Percentiles rank a stretch among this genome's conserved stretches.
These are phyloP conservation scores for Xestia ashworthii DNA, from an alignment of 2,888 invertebrate genomes.

Conservation along the genomic window DNA sequence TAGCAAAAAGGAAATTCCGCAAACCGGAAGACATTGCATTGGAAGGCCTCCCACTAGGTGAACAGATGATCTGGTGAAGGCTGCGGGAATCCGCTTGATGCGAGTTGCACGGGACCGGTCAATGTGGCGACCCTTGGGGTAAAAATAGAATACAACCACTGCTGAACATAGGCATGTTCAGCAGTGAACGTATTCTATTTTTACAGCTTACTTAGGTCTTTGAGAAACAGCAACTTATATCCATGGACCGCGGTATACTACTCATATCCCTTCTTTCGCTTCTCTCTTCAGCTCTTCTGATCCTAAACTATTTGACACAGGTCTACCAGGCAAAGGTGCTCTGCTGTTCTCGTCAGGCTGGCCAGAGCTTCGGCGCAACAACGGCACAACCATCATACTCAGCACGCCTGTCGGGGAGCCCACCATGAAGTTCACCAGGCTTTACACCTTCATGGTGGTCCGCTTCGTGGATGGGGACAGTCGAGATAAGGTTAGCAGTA, in stretches of 20 bases:
- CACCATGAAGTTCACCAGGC: conserved; percentile 83
- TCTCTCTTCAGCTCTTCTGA: not conserved
- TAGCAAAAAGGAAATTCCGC: not conserved
- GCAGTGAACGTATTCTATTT: not conserved
- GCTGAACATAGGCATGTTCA: no score
- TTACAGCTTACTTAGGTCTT: not conserved
- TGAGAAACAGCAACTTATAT: not conserved
- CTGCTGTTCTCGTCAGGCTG: conserved; percentile 89
- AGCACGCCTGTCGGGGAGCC: conserved; percentile 83
- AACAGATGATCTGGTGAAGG: no score
- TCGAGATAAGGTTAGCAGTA: conserved; percentile 73
- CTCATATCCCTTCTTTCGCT: not conserved
- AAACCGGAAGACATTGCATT: no score
- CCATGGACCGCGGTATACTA: not conserved
- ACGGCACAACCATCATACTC: conserved; percentile 76
- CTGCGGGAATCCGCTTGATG: no score
- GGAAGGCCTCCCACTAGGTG: no score
- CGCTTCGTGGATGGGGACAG: conserved; percentile 83
- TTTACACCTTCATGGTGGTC: conserved; percentile 86
- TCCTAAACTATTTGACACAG: conserved; percentile 66
- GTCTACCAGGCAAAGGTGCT: conserved; percentile 84
- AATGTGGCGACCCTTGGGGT: no score
- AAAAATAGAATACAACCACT: no score
- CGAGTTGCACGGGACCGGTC: no score
- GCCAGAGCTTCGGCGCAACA: conserved; percentile 85